These are phyloP conservation scores for Lycocerus yunnanus DNA, from an alignment of 2,888 invertebrate genomes.

Conservation along the genomic window DNA sequence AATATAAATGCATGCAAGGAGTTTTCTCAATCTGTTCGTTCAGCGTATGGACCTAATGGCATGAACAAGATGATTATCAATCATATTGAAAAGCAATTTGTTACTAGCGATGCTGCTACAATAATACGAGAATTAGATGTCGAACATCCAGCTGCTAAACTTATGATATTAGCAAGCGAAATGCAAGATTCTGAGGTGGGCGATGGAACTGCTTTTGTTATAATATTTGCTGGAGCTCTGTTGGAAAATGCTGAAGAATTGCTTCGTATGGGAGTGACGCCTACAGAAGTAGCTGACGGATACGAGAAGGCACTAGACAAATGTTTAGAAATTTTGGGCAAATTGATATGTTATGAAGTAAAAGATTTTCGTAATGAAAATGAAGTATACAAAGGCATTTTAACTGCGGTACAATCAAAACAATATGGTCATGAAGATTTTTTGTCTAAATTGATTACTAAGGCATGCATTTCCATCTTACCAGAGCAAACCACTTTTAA, in stretches of 20 bases:
- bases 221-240: constrained; percentile 91
- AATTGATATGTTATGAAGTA: constrained; percentile 77
- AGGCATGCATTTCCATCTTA: constrained; percentile 87
- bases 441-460: constrained; percentile 80
- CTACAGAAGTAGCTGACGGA: constrained; percentile 94
- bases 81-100: constrained; percentile 97
- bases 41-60: constrained; percentile 98
- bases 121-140: constrained; percentile 95
- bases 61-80: constrained; percentile 99
- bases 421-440: constrained; percentile 98
- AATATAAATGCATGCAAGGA: constrained; percentile 97
- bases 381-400: constrained; percentile 75
- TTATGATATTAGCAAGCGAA: constrained; percentile 94
- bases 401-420: constrained; percentile 92
- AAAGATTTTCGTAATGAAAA: constrained; percentile 68
- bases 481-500: constrained; percentile 90
- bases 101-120: constrained; percentile 98
- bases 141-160: constrained; percentile 97
- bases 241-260: constrained; percentile 90
- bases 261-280: constrained; percentile 92
- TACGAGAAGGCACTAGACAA: constrained; percentile 91
- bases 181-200: constrained; percentile 99
- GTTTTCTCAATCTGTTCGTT: constrained; percentile 89
- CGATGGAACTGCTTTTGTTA: constrained; percentile 98
- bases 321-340: constrained; percentile 86